Conservation (phyloP, 64 coral and sea anemone species). For the Stylophora pistillata region DNA sequence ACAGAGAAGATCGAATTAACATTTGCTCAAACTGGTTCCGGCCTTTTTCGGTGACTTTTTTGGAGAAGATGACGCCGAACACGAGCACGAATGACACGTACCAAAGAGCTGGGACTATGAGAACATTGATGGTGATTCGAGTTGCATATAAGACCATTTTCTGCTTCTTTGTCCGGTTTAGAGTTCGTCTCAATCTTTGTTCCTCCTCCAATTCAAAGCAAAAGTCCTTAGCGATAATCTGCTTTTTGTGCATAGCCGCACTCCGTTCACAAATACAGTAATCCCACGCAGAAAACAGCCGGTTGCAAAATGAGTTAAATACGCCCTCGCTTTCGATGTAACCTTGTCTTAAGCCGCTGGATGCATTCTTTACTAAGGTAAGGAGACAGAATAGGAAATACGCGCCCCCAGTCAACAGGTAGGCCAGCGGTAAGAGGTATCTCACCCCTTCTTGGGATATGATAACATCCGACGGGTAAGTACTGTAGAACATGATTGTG, state of each 20-base stretch:
- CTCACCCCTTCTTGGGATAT: constrained; percentile 57
- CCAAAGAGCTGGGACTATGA: constrained; percentile 83
- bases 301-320: constrained; percentile 59
- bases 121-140: constrained; percentile 50
- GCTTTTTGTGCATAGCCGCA: constrained; percentile 40
- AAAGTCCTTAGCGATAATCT: constrained; percentile 49
- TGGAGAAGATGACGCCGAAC: constrained; percentile 52
- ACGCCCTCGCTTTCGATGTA: constrained; percentile 70
- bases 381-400: constrained; percentile 72
- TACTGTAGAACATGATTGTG: constrained; percentile 90
- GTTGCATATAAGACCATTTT: constrained; percentile 34
- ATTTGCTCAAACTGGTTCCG: constrained; percentile 30
- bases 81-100: constrained; percentile 69
- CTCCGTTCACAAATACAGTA: constrained; percentile 58
- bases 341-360: constrained; percentile 48
- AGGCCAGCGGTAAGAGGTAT: constrained; percentile 77
- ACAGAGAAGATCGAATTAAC: constrained; percentile 51
- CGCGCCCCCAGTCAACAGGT: constrained; percentile 68
- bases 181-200: constrained; percentile 20
- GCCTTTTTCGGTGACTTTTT: constrained; percentile 14
- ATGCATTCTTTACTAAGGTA: constrained; percentile 65
- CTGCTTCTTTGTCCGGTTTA: constrained; percentile 39
- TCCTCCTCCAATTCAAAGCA: constrained; percentile 61
- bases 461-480: constrained; percentile 67
- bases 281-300: constrained; percentile 64